Percentiles rank a stretch among this genome's conserved stretches.
Evolutionary conservation across 1,140 invertebrate genomes (phyloP).

Genomic region (Gonioctena quinquepunctata): DNA sequence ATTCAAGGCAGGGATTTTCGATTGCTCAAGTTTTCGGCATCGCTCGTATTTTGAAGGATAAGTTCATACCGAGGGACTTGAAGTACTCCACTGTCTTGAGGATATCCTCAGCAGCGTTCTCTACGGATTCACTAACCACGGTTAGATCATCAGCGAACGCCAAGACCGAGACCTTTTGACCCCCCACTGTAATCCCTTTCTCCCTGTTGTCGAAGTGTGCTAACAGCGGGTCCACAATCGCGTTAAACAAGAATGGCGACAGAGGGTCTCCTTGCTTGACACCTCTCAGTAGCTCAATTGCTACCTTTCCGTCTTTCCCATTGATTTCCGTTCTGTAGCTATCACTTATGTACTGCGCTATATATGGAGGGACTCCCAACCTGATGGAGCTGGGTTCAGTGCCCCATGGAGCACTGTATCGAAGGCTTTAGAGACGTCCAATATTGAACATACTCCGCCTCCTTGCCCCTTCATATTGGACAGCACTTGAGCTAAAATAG

Average conservation of each 20-base stretch:
- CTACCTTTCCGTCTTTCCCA: neutral
- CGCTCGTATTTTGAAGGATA: neutral
- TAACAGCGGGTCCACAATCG: neutral
- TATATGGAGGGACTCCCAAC: conserved; percentile 20
- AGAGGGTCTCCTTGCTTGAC: conserved; percentile 61
- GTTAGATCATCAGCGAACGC: conserved; percentile 17
- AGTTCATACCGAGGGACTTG: neutral
- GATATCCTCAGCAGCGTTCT: too few relatives aligned
- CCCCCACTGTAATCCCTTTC: neutral
- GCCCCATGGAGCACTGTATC: neutral
- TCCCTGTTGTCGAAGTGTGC: neutral
- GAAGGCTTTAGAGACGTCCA: neutral
- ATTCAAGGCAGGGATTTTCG: neutral
- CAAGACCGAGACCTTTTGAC: neutral
- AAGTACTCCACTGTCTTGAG: neutral
- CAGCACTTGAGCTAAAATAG: too few relatives aligned
- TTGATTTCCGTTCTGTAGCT: neutral
- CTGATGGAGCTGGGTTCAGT: neutral
- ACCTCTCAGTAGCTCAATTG: conserved; percentile 42
- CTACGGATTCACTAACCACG: neutral
- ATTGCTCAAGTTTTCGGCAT: neutral
- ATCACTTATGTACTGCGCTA: neutral
- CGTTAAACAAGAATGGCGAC: conserved; percentile 58
- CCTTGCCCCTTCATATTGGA: too few relatives aligned
- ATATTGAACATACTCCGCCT: conserved; percentile 8